Evolutionary conservation across 2,888 invertebrate species (phyloP).

Genomic region (Meta bourneti): DNA sequence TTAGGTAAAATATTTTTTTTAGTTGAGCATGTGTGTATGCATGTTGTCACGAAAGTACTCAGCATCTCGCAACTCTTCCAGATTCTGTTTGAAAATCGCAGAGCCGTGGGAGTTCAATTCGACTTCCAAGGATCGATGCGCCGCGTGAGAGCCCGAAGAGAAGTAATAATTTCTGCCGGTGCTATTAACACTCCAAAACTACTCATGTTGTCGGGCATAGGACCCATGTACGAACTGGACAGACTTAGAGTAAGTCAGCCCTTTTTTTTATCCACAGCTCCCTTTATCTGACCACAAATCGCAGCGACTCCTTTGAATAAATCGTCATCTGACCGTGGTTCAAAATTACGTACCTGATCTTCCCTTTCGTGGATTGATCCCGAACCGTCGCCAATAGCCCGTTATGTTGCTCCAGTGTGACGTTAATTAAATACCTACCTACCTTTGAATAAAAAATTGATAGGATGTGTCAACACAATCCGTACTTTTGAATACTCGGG

Average conservation of each 20-base stretch:
- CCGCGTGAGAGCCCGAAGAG: conserved; percentile 28
- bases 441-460: too few species aligned
- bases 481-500: too few species aligned
- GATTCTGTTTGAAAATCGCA: conserved; percentile 31
- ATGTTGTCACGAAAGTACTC: not conserved
- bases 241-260: conserved; percentile 34
- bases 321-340: too few species aligned
- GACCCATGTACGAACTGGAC: conserved; percentile 54
- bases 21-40: too few species aligned
- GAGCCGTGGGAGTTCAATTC: conserved; percentile 50
- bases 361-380: too few species aligned
- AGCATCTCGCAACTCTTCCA: conserved; percentile 1
- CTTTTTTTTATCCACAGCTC: not conserved
- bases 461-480: too few species aligned
- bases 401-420: too few species aligned
- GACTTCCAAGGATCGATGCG: conserved; percentile 30
- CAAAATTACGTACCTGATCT: too few species aligned
- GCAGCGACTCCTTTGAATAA: too few species aligned
- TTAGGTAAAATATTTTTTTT: too few species aligned
- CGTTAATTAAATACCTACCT: too few species aligned
- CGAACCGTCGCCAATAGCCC: too few species aligned
- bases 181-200: conserved; percentile 31
- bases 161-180: conserved; percentile 52
- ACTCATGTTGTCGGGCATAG: conserved; percentile 62
- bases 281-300: not conserved